Percentiles rank a stretch among this genome's conserved stretches.
phyloP scores from a whole-genome alignment of 2,797 vertebrate species.

The Eulemur mongoz region DNA sequence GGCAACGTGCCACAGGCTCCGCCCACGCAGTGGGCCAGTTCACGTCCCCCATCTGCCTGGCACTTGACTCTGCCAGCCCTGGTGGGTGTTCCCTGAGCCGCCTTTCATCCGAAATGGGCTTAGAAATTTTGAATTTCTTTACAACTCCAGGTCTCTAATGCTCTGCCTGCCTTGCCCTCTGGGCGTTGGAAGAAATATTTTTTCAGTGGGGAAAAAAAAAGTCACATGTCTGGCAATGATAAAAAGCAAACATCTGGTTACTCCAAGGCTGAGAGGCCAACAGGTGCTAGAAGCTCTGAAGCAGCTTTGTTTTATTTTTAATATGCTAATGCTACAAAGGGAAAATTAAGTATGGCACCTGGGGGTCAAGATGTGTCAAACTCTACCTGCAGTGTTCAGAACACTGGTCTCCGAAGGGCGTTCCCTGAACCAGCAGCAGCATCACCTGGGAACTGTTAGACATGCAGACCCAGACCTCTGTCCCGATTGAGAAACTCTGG shows the following conservation, averaged over 20 bases:
- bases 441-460: neutral
- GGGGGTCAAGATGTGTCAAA: neutral
- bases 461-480: neutral
- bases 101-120: slow-evolving; percentile 20
- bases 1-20: neutral
- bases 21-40: neutral
- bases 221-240: neutral
- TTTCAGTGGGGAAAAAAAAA: neutral
- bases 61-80: neutral
- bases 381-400: neutral
- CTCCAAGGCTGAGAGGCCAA: neutral
- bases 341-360: neutral
- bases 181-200: neutral
- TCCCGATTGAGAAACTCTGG: neutral
- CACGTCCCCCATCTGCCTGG: neutral
- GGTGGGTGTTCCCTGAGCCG: neutral
- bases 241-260: neutral
- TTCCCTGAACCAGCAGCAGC: neutral
- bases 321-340: neutral
- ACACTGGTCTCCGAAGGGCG: neutral
- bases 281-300: neutral
- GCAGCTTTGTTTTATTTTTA: neutral
- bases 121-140: neutral
- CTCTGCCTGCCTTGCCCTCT: neutral
- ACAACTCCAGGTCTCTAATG: neutral